Percentiles rank a stretch among this genome's conserved stretches.
phyloP scores from a whole-genome alignment of 2,888 invertebrate genomes.

The Caprella mutica region DNA sequence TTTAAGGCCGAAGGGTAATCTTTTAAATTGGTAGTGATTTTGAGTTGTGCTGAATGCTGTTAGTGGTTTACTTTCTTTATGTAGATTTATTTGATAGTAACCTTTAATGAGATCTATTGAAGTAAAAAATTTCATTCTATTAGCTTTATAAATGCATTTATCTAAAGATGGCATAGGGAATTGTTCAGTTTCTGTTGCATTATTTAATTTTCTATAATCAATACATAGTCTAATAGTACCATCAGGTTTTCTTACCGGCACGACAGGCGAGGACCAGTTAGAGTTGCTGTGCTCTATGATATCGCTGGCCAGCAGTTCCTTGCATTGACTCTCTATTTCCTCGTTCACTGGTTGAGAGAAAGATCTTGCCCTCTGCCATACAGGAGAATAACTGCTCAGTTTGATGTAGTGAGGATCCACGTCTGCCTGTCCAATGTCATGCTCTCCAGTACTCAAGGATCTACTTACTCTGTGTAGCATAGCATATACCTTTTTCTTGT shows the following conservation, averaged over 20 bases:
- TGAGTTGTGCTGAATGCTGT: background rate
- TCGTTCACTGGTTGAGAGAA: no score
- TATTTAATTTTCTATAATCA: background rate
- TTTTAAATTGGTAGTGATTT: background rate
- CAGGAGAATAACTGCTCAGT: no score
- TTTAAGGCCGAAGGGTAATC: background rate
- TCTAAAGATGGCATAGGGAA: background rate
- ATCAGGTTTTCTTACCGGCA: background rate
- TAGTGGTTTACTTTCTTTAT: background rate
- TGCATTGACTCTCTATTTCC: no score
- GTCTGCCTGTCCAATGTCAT: no score
- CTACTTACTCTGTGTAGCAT: no score
- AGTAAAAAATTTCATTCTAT: slow-evolving; percentile 5
- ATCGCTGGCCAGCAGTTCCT: no score
- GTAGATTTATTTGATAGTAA: background rate
- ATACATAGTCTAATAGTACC: background rate
- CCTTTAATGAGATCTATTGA: background rate
- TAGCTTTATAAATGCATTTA: background rate
- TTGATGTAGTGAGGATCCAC: no score
- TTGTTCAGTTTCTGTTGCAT: background rate
- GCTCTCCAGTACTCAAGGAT: no score
- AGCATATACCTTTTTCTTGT: no score
- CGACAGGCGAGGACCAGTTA: no score
- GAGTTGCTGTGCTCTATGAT: no score
- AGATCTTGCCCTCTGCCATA: no score